Base-by-base conservation (phyloP, 2,888 invertebrate genomes). In the Thecophora atra region DNA sequence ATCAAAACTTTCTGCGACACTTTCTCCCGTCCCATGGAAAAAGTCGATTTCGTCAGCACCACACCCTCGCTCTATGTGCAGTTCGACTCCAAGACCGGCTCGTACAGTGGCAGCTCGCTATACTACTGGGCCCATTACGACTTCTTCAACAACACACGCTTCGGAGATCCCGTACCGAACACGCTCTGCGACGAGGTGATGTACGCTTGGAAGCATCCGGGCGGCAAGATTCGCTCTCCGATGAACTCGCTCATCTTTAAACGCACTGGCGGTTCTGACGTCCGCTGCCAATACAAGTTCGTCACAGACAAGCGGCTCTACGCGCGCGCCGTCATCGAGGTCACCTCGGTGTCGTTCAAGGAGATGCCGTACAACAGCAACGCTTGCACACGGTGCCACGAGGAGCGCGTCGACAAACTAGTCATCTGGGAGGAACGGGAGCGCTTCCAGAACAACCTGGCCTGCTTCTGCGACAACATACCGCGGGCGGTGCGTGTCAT, bases 71-170 rank as follows among this genome's bases (percentile, higher is more conserved):
- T 96, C 79, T 96, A 93, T 81, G 95, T 96, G 0, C 89, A 95
- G 76, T 96, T 96, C 83, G 95, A 96, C 81, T 96, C 96, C 86
- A 95, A 95, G 84, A 95, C 96, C 1, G 96, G 97, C 26, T 95
- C 95, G 77, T 96, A 96, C 79, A 95, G 95, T 74, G 96, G 96
- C 89, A 95, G 95, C n/a, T 96, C 96, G 0, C 88, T 97, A 17
- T 96, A 96, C 86, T 96, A 96, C 84, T 96, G 96, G 96, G 96
- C 96, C 0, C 96, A 96, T 83, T 96, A 96, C 82, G 96, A 96
- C 82, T 96, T 96, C 88, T 96, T 96, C 87, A 96, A 96, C 85
- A 95, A 95, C 80, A 95, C 94, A 0, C 91, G 93, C 68, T 92
- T 93, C 76, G 96, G 96, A 0, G 94, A 94, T 76, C 92, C 94